Percentiles rank a stretch among this genome's conserved stretches.
Conservation (phyloP, 2,797 vertebrate species). For the Lutjanus campechanus region DNA sequence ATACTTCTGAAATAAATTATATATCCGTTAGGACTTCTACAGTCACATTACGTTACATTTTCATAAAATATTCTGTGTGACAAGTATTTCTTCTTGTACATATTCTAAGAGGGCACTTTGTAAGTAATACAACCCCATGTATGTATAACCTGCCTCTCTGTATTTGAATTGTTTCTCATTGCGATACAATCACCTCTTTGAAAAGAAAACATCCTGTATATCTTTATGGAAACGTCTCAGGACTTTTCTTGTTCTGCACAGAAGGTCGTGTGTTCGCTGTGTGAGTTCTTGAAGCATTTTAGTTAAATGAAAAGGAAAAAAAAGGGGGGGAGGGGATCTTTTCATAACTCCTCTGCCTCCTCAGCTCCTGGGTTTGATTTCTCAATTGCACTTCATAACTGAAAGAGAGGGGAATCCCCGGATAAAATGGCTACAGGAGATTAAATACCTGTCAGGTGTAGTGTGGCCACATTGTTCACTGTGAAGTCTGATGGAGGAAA, state of each 20-base stretch:
- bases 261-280: conserved; percentile 52
- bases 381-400: conserved; percentile 71
- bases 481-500: conserved; percentile 90
- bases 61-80: background rate
- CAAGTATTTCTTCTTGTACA: no score
- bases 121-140: conserved; percentile 34
- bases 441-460: conserved; percentile 94
- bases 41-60: background rate
- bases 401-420: conserved; percentile 74
- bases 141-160: conserved; percentile 24
- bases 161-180: conserved; percentile 50
- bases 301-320: conserved; percentile 42
- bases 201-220: conserved; percentile 36
- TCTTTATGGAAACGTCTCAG: conserved; percentile 37
- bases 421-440: conserved; percentile 62
- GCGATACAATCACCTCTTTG: conserved; percentile 31
- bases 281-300: conserved; percentile 37
- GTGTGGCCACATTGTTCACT: conserved; percentile 92
- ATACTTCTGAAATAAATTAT: no score
- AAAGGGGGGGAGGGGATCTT: conserved; percentile 11
- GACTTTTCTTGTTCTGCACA: conserved; percentile 45
- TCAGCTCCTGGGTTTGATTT: conserved; percentile 67
- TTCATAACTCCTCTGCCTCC: conserved; percentile 55
- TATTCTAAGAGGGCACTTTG: conserved; percentile 4
- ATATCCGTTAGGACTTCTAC: no score